Evolutionary conservation across 2,797 vertebrate species (phyloP).

Genomic region (Melanotaenia trifasciata): DNA sequence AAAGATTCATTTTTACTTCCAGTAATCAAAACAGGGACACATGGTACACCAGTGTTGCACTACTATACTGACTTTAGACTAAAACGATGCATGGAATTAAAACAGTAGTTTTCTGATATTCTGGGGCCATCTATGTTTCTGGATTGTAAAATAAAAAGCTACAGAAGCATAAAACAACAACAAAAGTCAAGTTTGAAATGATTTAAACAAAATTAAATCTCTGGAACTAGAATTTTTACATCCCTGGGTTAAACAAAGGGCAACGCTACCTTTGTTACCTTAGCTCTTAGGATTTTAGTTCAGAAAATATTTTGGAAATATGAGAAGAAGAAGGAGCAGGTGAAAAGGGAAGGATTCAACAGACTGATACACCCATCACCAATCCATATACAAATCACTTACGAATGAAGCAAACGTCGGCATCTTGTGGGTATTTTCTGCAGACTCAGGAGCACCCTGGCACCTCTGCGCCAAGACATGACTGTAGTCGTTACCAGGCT

Average conservation of each 20-base stretch:
- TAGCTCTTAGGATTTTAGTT: too few relatives aligned
- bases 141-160: too few relatives aligned
- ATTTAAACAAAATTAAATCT: not conserved
- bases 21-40: not conserved
- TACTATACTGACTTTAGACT: not conserved
- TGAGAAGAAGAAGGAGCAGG: not conserved
- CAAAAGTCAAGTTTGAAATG: not conserved
- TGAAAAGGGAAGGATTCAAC: conserved; percentile 5
- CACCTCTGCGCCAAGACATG: conserved; percentile 34
- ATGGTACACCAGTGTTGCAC: not conserved
- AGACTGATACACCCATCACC: conserved; percentile 35
- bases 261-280: too few relatives aligned
- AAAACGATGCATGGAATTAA: not conserved
- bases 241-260: not conserved
- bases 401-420: conserved; percentile 30
- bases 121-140: not conserved
- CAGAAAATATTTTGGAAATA: not conserved
- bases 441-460: not conserved
- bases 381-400: conserved; percentile 45
- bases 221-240: not conserved
- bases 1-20: not conserved
- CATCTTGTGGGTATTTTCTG: conserved; percentile 18
- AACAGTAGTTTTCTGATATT: not conserved
- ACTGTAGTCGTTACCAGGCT: conserved; percentile 13
- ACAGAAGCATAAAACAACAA: too few relatives aligned